Percentiles rank a stretch among this genome's conserved stretches.
These are phyloP conservation scores for Acronicta alni DNA, from an alignment of 2,888 invertebrate species.

Conservation along the genomic window DNA sequence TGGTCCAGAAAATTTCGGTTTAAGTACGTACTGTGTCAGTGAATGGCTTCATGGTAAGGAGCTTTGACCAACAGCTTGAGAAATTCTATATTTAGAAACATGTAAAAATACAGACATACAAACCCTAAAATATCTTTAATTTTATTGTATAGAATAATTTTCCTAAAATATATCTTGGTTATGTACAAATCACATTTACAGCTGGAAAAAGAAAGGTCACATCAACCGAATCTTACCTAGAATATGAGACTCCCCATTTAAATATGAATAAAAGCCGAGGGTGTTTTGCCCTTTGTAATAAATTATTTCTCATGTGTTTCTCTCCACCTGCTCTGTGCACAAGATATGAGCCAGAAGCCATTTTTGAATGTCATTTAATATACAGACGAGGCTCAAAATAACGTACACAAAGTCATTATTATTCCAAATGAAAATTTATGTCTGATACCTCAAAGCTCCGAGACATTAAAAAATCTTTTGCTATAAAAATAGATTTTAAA, in stretches of 20 bases:
- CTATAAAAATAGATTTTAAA: not conserved
- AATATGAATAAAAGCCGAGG: constrained; percentile 66
- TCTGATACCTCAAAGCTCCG: not conserved
- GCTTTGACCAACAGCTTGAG: too few species aligned
- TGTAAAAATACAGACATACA: not conserved
- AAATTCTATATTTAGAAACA: not conserved
- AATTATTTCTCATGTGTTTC: constrained; percentile 62
- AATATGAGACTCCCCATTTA: constrained; percentile 57
- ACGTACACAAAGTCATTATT: constrained; percentile 9
- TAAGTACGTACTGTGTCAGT: too few species aligned
- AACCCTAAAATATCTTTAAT: too few species aligned
- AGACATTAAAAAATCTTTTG: not conserved
- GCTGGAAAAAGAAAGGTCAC: constrained; percentile 25
- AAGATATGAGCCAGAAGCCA: constrained; percentile 25
- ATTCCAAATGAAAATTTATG: constrained; percentile 24
- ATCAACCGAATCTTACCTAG: constrained; percentile 42
- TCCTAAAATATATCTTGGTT: not conserved
- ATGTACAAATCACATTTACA: constrained; percentile 11
- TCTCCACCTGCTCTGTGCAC: constrained; percentile 44
- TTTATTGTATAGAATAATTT: not conserved
- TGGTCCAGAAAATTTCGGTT: too few species aligned
- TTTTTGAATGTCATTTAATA: constrained; percentile 47
- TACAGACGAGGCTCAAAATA: constrained; percentile 20
- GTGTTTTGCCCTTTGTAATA: constrained; percentile 60
- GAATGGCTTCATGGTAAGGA: too few species aligned